phyloP scores from a whole-genome alignment of 1,140 invertebrate genomes.

The Thrips palmi region DNA sequence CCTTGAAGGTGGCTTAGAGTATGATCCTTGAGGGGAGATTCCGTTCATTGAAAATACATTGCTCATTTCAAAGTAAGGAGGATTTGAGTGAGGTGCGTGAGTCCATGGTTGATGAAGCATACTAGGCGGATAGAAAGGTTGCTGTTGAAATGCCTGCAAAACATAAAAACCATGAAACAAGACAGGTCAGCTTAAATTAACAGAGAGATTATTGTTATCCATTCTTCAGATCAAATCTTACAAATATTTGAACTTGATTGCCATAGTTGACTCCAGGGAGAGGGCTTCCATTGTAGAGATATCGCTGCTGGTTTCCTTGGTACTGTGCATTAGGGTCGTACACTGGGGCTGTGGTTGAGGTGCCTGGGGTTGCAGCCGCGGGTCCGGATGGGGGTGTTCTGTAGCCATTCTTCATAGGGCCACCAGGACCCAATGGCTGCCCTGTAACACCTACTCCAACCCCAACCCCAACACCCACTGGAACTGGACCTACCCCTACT shows the following conservation, averaged over 20 bases:
- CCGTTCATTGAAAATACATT: constrained; percentile 56
- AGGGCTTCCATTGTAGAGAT: constrained; percentile 40
- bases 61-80: constrained; percentile 49
- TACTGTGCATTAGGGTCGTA: constrained; percentile 15
- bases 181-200: background rate
- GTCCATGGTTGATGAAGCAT: constrained; percentile 38
- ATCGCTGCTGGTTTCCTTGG: constrained; percentile 30
- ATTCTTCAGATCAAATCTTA: constrained; percentile 30
- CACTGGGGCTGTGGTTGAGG: constrained; percentile 15
- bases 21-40: constrained; percentile 44
- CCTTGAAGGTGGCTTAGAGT: constrained; percentile 30
- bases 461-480: constrained; percentile 12
- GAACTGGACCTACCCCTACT: no score
- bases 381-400: constrained; percentile 37
- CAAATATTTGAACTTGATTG: constrained; percentile 44
- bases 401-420: constrained; percentile 42
- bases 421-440: constrained; percentile 12
- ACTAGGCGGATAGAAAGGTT: constrained; percentile 33
- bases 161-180: constrained; percentile 2
- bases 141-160: constrained; percentile 26
- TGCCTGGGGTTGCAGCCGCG: constrained; percentile 15
- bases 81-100: constrained; percentile 25
- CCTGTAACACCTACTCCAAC: constrained; percentile 15
- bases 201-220: background rate
- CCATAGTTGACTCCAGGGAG: constrained; percentile 33